Evolutionary conservation across 2,888 invertebrate species (phyloP), one percentile per base, ranked within the genome.

Genomic region (Mantis religiosa): DNA sequence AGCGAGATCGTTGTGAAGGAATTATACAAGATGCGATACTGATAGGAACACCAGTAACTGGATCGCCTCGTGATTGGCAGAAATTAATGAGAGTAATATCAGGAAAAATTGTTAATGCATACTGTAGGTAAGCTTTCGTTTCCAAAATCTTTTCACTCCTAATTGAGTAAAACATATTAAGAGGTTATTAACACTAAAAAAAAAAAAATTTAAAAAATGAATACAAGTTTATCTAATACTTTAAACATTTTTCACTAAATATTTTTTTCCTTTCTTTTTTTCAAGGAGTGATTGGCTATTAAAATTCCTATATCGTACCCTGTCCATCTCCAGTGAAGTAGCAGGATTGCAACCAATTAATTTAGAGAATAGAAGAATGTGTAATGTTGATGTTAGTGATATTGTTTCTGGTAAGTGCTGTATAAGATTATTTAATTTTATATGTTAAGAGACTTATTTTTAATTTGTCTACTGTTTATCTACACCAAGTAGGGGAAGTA

Each of bases 31-130:
- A 96, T 92, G 96, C 95, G 1, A 93, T 95, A 84, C 92, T 96
- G 91, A 93, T 96, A 41, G 96, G 96, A 47, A 94, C 96, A 1
- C 96, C 96, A 9, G 95, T 95, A 83, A 93, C 95, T 2, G 95
- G 94, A 27, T 93, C 94, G 90, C 92, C 93, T 25, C 93, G 93
- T 88, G 93, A 94, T 88, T 96, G 96, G 96, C 92, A 93, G 90
- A 92, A 93, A 88, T 93, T 95, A 83, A 91, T 93, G 14, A 93
- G 92, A 89, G 94, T 96, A 27, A 95, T 96, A 0, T 94, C 95
- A 87, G 96, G 96, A 1, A 93, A 94, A 90, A 94, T 96, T 90
- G 94, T 96, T 90, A 96, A 96, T 92, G 96, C 95, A 82, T 96
- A 95, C 92, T 95, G 95, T 93, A 94, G 93, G 95, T 94, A 90